Percentiles rank a stretch among this genome's conserved stretches.
Conservation (phyloP, 2,888 invertebrate genomes). For the Muscina levida region DNA sequence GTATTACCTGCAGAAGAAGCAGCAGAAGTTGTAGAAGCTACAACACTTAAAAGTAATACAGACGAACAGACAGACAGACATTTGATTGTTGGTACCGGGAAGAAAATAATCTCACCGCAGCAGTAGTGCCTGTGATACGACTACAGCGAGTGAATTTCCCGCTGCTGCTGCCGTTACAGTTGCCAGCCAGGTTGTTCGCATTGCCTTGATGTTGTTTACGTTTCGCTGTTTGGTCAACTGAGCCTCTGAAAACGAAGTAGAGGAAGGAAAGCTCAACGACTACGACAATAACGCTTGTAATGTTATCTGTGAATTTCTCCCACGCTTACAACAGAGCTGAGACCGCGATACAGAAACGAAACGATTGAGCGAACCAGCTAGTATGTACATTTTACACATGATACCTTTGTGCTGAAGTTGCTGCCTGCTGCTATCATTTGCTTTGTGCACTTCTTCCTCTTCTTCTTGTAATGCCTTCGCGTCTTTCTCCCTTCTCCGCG, state of each 20-base stretch:
- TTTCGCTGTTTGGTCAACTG: constrained; percentile 51
- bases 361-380: background rate
- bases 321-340: constrained; percentile 55
- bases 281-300: constrained; percentile 30
- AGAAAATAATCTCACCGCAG: constrained; percentile 21
- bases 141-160: background rate
- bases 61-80: constrained; percentile 3
- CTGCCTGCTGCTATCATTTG: constrained; percentile 18
- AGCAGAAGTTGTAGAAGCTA: background rate
- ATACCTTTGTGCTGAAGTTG: constrained; percentile 16
- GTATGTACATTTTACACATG: constrained; percentile 35
- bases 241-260: constrained; percentile 15
- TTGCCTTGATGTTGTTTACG: no score
- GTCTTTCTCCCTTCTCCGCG: background rate
- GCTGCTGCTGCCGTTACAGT: constrained; percentile 14
- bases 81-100: constrained; percentile 24
- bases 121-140: no score
- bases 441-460: background rate
- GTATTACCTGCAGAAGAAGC: no score
- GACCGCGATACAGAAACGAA: constrained; percentile 33
- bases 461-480: background rate
- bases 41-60: background rate
- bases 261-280: constrained; percentile 38
- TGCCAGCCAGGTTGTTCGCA: constrained; percentile 2
- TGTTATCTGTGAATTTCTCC: constrained; percentile 61